Conservation (phyloP, 1,140 invertebrate genomes). For the Trichomalopsis sarcophagae region DNA sequence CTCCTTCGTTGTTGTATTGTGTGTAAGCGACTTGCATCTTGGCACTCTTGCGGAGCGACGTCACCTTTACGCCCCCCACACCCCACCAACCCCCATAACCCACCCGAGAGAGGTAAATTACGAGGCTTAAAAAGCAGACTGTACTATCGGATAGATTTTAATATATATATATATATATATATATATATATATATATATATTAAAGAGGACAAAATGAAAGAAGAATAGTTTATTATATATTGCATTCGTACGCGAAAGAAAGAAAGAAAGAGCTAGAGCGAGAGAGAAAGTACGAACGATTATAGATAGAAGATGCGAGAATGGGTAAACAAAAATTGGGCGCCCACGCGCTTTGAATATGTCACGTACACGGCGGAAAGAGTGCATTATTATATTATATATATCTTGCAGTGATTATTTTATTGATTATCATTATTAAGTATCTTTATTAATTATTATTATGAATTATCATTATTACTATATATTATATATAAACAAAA, state of each 20-base stretch:
- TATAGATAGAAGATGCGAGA: constrained; percentile 29
- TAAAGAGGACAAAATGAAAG: constrained; percentile 57
- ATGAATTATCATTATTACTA: constrained; percentile 64
- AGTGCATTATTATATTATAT: constrained; percentile 48
- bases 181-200: constrained; percentile 55
- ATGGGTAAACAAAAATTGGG: constrained; percentile 18
- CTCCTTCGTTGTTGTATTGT: background rate
- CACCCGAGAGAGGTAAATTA: constrained; percentile 63
- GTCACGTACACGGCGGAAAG: constrained; percentile 11
- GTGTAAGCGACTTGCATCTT: background rate
- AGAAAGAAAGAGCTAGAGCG: constrained; percentile 16
- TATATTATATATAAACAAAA: constrained; percentile 72
- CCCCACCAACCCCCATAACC: background rate
- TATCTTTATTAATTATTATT: constrained; percentile 59
- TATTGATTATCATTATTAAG: constrained; percentile 57
- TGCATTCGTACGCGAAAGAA: constrained; percentile 45
- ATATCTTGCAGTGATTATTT: constrained; percentile 51
- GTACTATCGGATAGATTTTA: constrained; percentile 73
- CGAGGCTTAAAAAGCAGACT: constrained; percentile 75
- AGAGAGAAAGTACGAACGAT: constrained; percentile 41
- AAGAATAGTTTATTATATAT: constrained; percentile 67
- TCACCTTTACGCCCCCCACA: constrained; percentile 14
- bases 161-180: constrained; percentile 62
- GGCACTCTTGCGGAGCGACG: constrained; percentile 42
- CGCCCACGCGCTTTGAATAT: constrained; percentile 18